Conservation (phyloP, 2,113 vertebrate species). For the Theristicus caerulescens region DNA sequence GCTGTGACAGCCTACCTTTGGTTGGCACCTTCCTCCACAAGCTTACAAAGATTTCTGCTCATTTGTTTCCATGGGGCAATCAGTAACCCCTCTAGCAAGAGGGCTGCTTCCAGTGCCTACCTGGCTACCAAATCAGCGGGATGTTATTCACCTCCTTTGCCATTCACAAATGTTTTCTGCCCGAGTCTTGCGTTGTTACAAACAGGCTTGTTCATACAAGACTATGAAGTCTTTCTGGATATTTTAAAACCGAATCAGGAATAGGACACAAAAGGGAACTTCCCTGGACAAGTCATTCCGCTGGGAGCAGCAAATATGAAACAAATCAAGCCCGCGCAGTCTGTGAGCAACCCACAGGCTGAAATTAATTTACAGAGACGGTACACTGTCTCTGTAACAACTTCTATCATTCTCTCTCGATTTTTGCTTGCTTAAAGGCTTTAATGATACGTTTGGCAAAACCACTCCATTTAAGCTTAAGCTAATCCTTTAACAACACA, state of each 20-base stretch:
- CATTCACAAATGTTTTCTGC: background rate
- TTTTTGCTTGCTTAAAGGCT: conserved; percentile 6
- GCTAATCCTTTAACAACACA: background rate
- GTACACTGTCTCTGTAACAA: background rate
- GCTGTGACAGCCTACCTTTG: background rate
- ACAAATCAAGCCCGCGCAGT: background rate
- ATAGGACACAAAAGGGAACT: background rate
- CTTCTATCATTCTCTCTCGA: background rate
- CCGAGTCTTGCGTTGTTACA: rapidly evolving
- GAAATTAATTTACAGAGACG: background rate
- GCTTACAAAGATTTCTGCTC: background rate
- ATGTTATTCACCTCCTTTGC: background rate
- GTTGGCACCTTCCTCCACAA: background rate
- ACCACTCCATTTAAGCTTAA: background rate
- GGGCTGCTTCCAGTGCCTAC: background rate
- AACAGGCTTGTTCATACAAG: background rate
- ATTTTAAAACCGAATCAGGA: background rate
- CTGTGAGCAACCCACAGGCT: background rate
- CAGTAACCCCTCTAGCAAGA: background rate
- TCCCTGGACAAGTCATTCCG: background rate
- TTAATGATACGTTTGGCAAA: background rate
- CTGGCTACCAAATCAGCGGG: background rate
- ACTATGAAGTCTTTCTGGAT: background rate
- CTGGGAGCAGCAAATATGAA: background rate
- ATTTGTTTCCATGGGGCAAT: background rate